Conservation (phyloP, 2,113 vertebrate genomes). For the Sitta europaea region DNA sequence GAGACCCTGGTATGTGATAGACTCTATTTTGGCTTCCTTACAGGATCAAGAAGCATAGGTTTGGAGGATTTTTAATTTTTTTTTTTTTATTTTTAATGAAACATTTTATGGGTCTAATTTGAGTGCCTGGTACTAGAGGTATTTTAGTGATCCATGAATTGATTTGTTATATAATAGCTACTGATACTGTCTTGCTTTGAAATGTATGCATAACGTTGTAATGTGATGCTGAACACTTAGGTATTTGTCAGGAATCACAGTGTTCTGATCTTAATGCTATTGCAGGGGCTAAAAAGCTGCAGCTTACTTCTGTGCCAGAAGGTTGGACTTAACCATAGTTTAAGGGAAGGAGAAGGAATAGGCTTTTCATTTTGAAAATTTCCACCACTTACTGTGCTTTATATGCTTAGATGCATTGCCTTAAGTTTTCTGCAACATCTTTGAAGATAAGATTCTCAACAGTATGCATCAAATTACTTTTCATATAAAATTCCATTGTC, state of each 20-base stretch:
- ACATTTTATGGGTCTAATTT: not conserved
- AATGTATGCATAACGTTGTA: slow-evolving; percentile 45
- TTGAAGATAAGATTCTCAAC: slow-evolving; percentile 48
- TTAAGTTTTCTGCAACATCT: slow-evolving; percentile 63
- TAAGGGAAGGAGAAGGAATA: slow-evolving; percentile 31
- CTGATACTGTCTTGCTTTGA: slow-evolving; percentile 59
- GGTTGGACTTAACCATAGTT: not conserved
- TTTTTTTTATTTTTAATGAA: not conserved
- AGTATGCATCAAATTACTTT: slow-evolving; percentile 62
- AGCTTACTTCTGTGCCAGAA: slow-evolving; percentile 1
- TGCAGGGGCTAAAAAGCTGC: slow-evolving; percentile 40
- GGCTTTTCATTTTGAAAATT: slow-evolving; percentile 34
- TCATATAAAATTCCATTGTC: slow-evolving; percentile 60
- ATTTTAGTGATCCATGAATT: slow-evolving; percentile 52
- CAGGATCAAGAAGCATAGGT: slow-evolving; percentile 18
- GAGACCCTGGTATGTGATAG: not conserved
- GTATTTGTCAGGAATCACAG: slow-evolving; percentile 26
- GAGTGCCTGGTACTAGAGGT: slow-evolving; percentile 51
- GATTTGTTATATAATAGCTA: slow-evolving; percentile 57
- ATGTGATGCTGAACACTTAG: slow-evolving; percentile 50
- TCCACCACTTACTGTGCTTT: slow-evolving; percentile 63
- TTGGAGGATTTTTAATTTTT: not conserved
- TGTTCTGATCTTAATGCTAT: slow-evolving; percentile 37
- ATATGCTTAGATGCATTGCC: slow-evolving; percentile 65
- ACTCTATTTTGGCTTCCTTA: slow-evolving; percentile 8